These are phyloP conservation scores for Zaprionus obscuricornis DNA, from an alignment of 2,888 invertebrate species.

Conservation along the genomic window DNA sequence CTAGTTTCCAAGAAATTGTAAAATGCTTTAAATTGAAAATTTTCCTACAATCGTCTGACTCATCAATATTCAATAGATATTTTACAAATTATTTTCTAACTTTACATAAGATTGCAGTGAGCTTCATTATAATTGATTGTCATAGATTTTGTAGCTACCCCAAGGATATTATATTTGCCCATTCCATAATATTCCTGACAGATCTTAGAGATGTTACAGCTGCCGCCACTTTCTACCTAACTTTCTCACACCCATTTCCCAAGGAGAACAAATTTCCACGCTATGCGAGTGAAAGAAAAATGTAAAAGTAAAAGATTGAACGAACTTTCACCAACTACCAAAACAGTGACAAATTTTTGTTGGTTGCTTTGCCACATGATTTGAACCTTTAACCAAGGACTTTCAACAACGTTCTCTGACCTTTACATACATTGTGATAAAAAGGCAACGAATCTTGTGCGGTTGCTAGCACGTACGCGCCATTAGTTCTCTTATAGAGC, in stretches of 20 bases:
- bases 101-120: slow-evolving; percentile 7
- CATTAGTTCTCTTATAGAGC: slow-evolving; percentile 46
- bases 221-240: slow-evolving; percentile 46
- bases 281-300: slow-evolving; percentile 11
- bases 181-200: slow-evolving; percentile 7
- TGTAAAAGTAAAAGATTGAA: slow-evolving; percentile 36
- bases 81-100: slow-evolving; percentile 18
- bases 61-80: slow-evolving; percentile 31
- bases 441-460: slow-evolving; percentile 37
- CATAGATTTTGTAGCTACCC: slow-evolving; percentile 17
- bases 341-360: slow-evolving; percentile 62
- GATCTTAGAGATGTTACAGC: slow-evolving; percentile 38
- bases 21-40: background rate
- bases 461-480: slow-evolving; percentile 62
- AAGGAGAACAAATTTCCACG: slow-evolving; percentile 47
- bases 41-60: background rate
- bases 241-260: slow-evolving; percentile 33
- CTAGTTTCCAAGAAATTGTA: too few relatives aligned
- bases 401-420: slow-evolving; percentile 47
- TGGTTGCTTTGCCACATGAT: slow-evolving; percentile 13
- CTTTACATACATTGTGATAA: slow-evolving; percentile 22
- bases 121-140: slow-evolving; percentile 29
- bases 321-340: slow-evolving; percentile 62
- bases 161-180: slow-evolving; percentile 16
- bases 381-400: slow-evolving; percentile 58